Conservation (phyloP, 2,888 invertebrate genomes). For the Diaperis boleti region DNA sequence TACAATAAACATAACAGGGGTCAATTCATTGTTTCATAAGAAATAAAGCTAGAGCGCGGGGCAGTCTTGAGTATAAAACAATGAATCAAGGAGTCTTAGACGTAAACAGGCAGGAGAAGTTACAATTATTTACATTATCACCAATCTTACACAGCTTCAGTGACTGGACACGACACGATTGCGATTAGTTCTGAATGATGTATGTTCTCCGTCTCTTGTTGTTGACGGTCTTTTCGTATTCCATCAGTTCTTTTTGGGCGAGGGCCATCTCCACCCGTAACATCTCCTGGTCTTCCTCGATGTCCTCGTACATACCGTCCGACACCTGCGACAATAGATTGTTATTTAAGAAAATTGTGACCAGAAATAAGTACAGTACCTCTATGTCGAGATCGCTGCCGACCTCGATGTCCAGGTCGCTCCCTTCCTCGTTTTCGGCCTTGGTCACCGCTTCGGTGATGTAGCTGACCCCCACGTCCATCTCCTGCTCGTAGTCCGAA, state of each 20-base stretch:
- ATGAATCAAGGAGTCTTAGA: slow-evolving; percentile 42
- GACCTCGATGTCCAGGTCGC: slow-evolving; percentile 56
- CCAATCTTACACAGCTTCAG: slow-evolving; percentile 58
- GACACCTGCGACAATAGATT: slow-evolving; percentile 67
- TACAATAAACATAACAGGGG: slow-evolving; percentile 27
- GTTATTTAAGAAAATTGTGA: too few species aligned
- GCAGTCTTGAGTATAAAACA: slow-evolving; percentile 52
- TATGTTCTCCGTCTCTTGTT: slow-evolving; percentile 60
- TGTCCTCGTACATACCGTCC: slow-evolving; percentile 80
- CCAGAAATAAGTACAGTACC: slow-evolving; percentile 58
- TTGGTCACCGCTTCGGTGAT: slow-evolving; percentile 70
- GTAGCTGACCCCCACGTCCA: slow-evolving; percentile 64
- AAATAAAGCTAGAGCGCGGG: slow-evolving; percentile 38
- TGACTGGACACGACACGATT: slow-evolving; percentile 44
- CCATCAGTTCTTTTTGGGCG: slow-evolving; percentile 64
- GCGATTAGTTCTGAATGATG: slow-evolving; percentile 56
- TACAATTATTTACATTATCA: slow-evolving; percentile 57
- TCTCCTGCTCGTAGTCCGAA: slow-evolving; percentile 70
- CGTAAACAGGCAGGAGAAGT: slow-evolving; percentile 48
- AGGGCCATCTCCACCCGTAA: slow-evolving; percentile 64
- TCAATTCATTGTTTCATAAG: slow-evolving; percentile 39
- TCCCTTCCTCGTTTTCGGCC: slow-evolving; percentile 64
- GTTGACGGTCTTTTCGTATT: slow-evolving; percentile 61
- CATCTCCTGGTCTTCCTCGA: slow-evolving; percentile 72
- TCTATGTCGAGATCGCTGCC: slow-evolving; percentile 70